Conservation (phyloP, 2,888 invertebrate species). For the Lithophane leautieri region DNA sequence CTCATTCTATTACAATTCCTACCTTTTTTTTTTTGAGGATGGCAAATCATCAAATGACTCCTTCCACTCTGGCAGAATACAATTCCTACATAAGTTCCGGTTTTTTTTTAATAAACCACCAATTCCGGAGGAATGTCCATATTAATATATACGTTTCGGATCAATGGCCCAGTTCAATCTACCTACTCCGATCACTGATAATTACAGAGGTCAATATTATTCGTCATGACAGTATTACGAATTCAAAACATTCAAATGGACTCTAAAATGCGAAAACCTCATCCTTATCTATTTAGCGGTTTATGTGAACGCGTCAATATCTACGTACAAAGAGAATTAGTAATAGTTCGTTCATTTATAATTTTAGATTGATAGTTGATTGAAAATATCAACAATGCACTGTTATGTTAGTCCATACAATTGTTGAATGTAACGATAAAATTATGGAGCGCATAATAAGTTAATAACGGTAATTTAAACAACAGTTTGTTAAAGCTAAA, state of each 20-base stretch:
- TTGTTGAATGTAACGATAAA: slow-evolving; percentile 26
- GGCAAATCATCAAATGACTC: too few relatives aligned
- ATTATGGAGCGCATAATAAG: slow-evolving; percentile 19
- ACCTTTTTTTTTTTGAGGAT: too few relatives aligned
- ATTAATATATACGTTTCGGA: too few relatives aligned
- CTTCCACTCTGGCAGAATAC: too few relatives aligned
- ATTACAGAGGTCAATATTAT: background rate
- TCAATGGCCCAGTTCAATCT: too few relatives aligned
- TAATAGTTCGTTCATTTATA: slow-evolving; percentile 48
- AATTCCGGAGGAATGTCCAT: too few relatives aligned
- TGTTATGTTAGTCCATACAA: slow-evolving; percentile 30
- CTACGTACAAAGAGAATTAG: slow-evolving; percentile 47
- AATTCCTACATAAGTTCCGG: too few relatives aligned
- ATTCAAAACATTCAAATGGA: slow-evolving; percentile 17
- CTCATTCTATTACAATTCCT: too few relatives aligned
- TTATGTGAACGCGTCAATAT: slow-evolving; percentile 25
- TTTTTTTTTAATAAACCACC: too few relatives aligned
- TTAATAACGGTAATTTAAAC: slow-evolving; percentile 14
- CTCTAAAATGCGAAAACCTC: slow-evolving; percentile 10
- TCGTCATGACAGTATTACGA: slow-evolving; percentile 1
- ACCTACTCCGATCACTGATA: too few relatives aligned
- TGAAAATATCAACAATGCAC: slow-evolving; percentile 33
- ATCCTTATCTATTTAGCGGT: slow-evolving; percentile 32
- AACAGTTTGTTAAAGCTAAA: slow-evolving; percentile 17
- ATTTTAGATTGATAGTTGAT: slow-evolving; percentile 44